Evolutionary conservation across 2,888 invertebrate genomes (phyloP).

Genomic region (Drosophila buzzatii): DNA sequence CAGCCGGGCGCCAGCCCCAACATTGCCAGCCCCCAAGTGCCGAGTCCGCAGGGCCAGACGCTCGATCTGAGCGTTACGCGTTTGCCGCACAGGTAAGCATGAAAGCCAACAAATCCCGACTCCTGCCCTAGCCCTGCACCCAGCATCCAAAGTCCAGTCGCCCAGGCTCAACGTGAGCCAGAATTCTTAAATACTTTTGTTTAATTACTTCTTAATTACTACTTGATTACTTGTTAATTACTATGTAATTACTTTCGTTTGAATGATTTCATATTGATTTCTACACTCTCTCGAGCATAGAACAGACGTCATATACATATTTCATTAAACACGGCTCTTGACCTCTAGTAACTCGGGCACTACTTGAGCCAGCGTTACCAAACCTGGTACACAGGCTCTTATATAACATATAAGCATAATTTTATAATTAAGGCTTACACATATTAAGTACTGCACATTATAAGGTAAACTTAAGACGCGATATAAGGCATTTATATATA

Average conservation of each 20-base stretch:
- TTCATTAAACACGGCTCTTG: background rate
- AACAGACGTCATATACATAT: background rate
- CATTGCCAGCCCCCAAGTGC: constrained; percentile 94
- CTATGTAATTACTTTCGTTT: constrained; percentile 4
- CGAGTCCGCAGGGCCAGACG: constrained; percentile 96
- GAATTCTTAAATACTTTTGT: background rate
- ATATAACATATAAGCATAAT: background rate
- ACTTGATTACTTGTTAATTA: constrained; percentile 20
- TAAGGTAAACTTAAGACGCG: background rate
- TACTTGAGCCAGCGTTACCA: background rate
- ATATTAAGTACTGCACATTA: background rate
- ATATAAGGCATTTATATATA: background rate
- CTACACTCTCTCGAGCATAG: background rate
- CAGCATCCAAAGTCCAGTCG: background rate
- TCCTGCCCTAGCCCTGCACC: background rate
- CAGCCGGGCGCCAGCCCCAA: constrained; percentile 94
- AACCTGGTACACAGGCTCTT: constrained; percentile 3
- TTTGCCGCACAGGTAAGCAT: constrained; percentile 91
- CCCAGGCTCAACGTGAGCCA: background rate
- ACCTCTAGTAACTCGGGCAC: constrained; percentile 18
- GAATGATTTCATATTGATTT: background rate
- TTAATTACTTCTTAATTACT: constrained; percentile 6
- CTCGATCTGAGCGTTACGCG: constrained; percentile 95
- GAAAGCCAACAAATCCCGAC: background rate
- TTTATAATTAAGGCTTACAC: background rate